Evolutionary conservation across 1,140 invertebrate species (phyloP).

Genomic region (Cotesia vestalis): DNA sequence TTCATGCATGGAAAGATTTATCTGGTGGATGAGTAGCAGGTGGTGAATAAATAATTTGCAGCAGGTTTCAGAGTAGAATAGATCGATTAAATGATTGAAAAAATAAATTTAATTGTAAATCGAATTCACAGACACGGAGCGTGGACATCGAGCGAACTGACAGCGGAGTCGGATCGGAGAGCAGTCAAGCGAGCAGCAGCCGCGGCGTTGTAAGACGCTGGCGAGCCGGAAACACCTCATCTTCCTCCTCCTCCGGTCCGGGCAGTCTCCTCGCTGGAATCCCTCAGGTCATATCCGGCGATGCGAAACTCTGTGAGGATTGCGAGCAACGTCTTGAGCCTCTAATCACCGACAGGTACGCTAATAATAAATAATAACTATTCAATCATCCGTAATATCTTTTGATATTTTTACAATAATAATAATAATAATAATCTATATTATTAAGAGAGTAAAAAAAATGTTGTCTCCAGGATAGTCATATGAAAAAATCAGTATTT

Average conservation of each 20-base stretch:
- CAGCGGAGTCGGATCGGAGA: constrained; percentile 92
- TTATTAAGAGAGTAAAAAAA: no score
- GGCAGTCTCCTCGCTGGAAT: constrained; percentile 53
- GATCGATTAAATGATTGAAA: not conserved
- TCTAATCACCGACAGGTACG: constrained; percentile 60
- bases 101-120: constrained; percentile 33
- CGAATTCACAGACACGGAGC: constrained; percentile 57
- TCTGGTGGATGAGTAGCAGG: no score
- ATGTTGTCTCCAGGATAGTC: no score
- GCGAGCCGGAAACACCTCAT: constrained; percentile 51
- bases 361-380: constrained; percentile 5
- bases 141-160: constrained; percentile 87
- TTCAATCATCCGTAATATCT: constrained; percentile 8
- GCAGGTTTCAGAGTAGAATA: not conserved
- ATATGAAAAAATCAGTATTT: no score
- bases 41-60: not conserved
- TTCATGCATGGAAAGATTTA: no score
- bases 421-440: no score
- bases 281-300: constrained; percentile 56
- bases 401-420: no score
- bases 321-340: constrained; percentile 62
- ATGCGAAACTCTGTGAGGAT: constrained; percentile 62
- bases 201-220: constrained; percentile 57
- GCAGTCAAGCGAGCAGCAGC: constrained; percentile 84
- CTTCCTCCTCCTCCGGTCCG: constrained; percentile 47